Conservation (phyloP, 2,113 vertebrate genomes). For the Cyphomyrus plagiostoma region DNA sequence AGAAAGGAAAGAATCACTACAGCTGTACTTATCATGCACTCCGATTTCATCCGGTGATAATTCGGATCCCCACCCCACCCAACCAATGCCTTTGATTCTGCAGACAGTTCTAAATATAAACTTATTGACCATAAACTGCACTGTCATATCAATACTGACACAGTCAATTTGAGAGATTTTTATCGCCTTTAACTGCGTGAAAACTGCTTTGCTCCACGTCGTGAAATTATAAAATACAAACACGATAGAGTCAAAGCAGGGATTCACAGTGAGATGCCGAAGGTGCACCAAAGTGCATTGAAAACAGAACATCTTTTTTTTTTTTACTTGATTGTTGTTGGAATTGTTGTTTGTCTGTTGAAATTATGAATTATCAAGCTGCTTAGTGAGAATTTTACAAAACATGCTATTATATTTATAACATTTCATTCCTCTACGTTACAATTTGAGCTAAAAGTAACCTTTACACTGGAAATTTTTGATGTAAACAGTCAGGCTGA, state of each 20-base stretch:
- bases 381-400: background rate
- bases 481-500: background rate
- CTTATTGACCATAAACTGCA: background rate
- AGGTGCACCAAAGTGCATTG: background rate
- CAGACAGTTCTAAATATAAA: background rate
- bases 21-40: background rate
- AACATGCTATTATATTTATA: background rate
- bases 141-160: background rate
- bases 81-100: background rate
- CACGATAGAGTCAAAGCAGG: background rate
- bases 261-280: background rate
- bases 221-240: background rate
- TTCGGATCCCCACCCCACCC: background rate
- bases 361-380: background rate
- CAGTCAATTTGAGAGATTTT: background rate
- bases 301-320: background rate
- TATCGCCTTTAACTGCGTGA: background rate
- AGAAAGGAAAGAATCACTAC: background rate
- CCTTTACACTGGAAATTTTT: background rate
- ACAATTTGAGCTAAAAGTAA: background rate
- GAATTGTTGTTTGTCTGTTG: background rate
- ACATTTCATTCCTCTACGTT: background rate
- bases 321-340: background rate
- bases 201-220: background rate
- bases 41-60: background rate